phyloP scores from a whole-genome alignment of 2,888 invertebrate species.

The Rugalucina vietnamica region DNA sequence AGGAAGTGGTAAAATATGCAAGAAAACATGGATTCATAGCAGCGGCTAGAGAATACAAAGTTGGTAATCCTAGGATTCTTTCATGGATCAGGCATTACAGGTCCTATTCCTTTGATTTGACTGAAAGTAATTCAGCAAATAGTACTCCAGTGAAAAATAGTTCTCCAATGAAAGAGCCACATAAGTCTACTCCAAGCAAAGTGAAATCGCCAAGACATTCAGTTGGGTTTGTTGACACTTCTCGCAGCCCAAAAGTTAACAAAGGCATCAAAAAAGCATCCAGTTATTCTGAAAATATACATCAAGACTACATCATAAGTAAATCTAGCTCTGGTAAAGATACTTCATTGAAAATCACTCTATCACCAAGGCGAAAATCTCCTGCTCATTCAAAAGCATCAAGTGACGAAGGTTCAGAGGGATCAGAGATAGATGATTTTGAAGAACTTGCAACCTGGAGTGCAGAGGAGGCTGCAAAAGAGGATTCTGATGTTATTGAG shows the following conservation, averaged over 20 bases:
- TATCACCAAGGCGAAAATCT: constrained; percentile 57
- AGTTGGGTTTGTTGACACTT: not conserved
- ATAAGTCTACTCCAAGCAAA: not conserved
- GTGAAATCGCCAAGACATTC: not conserved
- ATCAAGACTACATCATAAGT: constrained; percentile 54
- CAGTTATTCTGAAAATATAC: constrained; percentile 33
- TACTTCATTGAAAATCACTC: constrained; percentile 55
- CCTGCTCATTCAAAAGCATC: constrained; percentile 28
- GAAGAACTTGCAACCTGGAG: constrained; percentile 50
- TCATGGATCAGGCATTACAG: constrained; percentile 2
- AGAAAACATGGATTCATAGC: constrained; percentile 58
- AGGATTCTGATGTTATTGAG: constrained; percentile 39
- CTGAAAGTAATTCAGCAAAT: not conserved
- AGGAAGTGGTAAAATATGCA: constrained; percentile 57
- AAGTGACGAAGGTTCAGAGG: constrained; percentile 30
- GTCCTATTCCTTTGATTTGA: not conserved
- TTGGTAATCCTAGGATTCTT: not conserved
- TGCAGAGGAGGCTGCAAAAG: not conserved
- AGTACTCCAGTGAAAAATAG: not conserved
- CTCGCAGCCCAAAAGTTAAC: not conserved
- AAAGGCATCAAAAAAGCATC: not conserved
- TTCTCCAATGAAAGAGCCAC: not conserved
- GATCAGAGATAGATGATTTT: constrained; percentile 30
- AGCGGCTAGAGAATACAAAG: constrained; percentile 50
- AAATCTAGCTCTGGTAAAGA: constrained; percentile 43